Evolutionary conservation across 2,113 vertebrate species (phyloP), one percentile per base, ranked within the genome.

Genomic region (Collichthys lucidus): DNA sequence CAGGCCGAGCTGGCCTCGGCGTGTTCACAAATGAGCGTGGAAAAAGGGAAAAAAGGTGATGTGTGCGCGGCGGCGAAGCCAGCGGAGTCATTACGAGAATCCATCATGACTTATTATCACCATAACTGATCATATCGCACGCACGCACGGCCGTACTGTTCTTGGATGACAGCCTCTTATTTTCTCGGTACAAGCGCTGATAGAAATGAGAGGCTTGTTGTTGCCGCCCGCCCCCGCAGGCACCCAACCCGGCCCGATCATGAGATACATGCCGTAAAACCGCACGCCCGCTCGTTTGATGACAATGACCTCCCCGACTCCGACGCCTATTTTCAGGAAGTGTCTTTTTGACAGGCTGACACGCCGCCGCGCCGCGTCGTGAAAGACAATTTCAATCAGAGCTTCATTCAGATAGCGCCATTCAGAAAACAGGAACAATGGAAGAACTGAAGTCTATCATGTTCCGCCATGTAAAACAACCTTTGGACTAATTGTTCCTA

Each of bases 401-500:
- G 88, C 90, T 78, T 56, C 86, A 83, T 88, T 90, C 84, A 89
- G 88, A 90, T 85, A 88, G 83, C 74, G 72, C 80, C 91, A 84
- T 91, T 90, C 86, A 90, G 73, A 82, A 90, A 90, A 73, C 83
- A 73, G 74, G 83, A 89, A 91, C 89, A 91, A 91, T 88, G 60
- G 87, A 86, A 77, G 83, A 91, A 92, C 85, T 91, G 88, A 80
- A 90, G 90, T 90, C 81, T 90, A 83, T 90, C 86, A 87, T 90
- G 93, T 92, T 88, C 92, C 64, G 81, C 79, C 89, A 83, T 92
- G 93, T 94, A 91, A 88, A 92, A 92, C 92, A 93, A 92, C 84
- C 89, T 91, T 92, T 89, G 79, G 80, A 90, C 91, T 94, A 93
- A 94, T 94, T 94, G 90, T 92, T 93, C 90, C 90, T 91, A 91